Evolutionary conservation across 2,888 invertebrate genomes (phyloP), one percentile per base, ranked within the genome.

Genomic region (Drosophila macrospina): DNA sequence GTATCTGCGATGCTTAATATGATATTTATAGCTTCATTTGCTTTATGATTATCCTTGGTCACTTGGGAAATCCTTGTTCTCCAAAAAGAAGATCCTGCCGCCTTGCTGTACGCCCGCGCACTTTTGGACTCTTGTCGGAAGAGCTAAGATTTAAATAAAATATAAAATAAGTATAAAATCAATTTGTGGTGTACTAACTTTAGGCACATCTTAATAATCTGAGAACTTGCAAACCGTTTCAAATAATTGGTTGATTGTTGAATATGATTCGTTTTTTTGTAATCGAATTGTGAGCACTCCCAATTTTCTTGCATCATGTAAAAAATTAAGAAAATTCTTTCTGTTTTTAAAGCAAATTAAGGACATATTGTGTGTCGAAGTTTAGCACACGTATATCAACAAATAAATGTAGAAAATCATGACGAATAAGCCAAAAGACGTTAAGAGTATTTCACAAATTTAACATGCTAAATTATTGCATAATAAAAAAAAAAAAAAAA

Each of bases 41-140:
- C 13, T 32, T 4, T 32, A 36, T 20, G 5, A 13, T 24, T 0
- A 5, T 26, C 13, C 44, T 15, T 28, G 41, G 20, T 44, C 34
- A 42, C 11, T 55, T 42, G 6, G 24, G 34, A 34, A 26, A 60
- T 32, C 36, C 63, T 7, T 56, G 42, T 50, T 76, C 74, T 34
- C 94, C 94, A 86, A 94, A 96, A 37, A 96, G 92, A 73, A 96
- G 92, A 89, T 96, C 96, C 75, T 95, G 94, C 0, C 95, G 94
- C 59, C 94, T 93, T 5, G 95, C 94, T 5, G 95, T 95, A 71
- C 95, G 92, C 82, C 95, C 92, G 45, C 95, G 93, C 32, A 95
- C 94, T 92, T 95, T 95, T 24, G 72, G 61, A 60, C 68, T 74
- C 37, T 79, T 83, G 7, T 81, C 80, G 45, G 64, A 51, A 15